Evolutionary conservation across 2,888 invertebrate species (phyloP), one percentile per base, ranked within the genome.

Genomic region (Scaptomyza cyrtandrae): DNA sequence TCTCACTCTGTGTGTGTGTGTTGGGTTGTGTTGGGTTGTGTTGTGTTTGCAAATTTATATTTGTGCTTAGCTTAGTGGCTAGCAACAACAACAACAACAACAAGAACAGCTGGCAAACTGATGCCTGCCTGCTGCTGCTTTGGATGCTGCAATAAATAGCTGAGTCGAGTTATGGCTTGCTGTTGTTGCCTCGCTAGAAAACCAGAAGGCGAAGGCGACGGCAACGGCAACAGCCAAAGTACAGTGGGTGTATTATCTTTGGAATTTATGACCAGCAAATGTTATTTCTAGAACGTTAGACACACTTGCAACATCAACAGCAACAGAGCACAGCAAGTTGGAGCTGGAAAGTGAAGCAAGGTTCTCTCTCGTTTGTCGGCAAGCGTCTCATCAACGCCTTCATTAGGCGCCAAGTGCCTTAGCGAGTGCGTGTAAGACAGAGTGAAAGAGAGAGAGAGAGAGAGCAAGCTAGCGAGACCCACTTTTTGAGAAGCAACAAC

Each of bases 211-310:
- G 45, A 14, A n/a, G n/a, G n/a, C 10, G n/a, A n/a, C 33, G 0
- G 13, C 13, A 10, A 11, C 35, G 35, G 44, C 11, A 35, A 49
- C n/a, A 14, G 48, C 46, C 29, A 6, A 11, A 16, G 3, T 24
- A 19, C 35, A 48, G 82, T 85, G 86, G 88, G 84, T 86, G 88
- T 86, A 84, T 84, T 86, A 84, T 84, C 86, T 86, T 86, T 88
- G 78, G 84, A 84, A 84, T 84, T 84, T 84, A 84, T 84, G 86
- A 82, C 84, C 84, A 71, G 86, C 88, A 88, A 84, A 84, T 84
- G 88, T 88, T 88, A 86, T 84, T 88, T 84, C 88, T 86, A 80
- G 86, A 83, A 78, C 86, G 83, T 88, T 86, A 83, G 83, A 83
- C 86, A 68, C 73, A 79, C 75, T 65, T 37, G 39, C 67, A 71